Conservation (phyloP, 2,888 invertebrate genomes). For the Orchesellides sinensis region DNA sequence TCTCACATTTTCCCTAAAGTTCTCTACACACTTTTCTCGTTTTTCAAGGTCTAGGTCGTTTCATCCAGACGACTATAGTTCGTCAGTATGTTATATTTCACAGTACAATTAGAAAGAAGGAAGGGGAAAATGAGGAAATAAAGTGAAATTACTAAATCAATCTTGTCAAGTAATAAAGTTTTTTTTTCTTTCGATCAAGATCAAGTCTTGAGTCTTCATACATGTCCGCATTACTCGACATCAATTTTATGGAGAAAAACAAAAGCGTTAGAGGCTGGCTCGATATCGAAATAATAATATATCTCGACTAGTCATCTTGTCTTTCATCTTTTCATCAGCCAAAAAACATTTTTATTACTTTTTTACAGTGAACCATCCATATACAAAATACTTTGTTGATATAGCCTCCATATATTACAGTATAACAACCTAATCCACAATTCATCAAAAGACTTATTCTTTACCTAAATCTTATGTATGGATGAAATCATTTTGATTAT, state of each 20-base stretch:
- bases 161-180: constrained; percentile 56
- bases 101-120: constrained; percentile 22
- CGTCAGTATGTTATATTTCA: background rate
- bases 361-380: background rate
- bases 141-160: constrained; percentile 61
- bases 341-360: constrained; percentile 33
- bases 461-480: background rate
- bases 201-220: background rate
- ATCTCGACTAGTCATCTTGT: constrained; percentile 54
- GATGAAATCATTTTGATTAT: constrained; percentile 55
- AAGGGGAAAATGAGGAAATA: constrained; percentile 54
- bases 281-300: constrained; percentile 30
- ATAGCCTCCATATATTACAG: too few species aligned
- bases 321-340: constrained; percentile 52
- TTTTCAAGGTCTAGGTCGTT: constrained; percentile 58
- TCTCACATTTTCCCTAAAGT: background rate
- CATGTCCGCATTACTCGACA: background rate
- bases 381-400: background rate
- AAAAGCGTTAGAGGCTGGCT: background rate
- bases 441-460: background rate
- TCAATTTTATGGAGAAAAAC: background rate
- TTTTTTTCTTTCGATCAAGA: constrained; percentile 31
- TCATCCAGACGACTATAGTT: background rate
- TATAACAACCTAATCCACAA: background rate
- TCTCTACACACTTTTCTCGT: constrained; percentile 15